phyloP scores from a whole-genome alignment of 2,113 vertebrate species.

The Monopterus albus region DNA sequence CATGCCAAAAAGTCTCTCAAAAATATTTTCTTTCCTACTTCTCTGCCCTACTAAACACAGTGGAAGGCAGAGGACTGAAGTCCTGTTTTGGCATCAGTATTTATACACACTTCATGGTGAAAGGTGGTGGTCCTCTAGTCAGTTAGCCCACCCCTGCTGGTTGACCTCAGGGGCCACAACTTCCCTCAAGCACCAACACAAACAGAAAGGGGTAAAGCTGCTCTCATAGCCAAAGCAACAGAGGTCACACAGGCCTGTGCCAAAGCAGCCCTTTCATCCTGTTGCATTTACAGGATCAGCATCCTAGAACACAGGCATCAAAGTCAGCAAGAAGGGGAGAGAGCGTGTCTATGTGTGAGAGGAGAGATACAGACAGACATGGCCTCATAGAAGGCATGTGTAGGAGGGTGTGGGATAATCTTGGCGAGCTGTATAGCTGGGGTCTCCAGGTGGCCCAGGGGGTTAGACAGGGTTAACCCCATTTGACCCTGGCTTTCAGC shows the following conservation, averaged over 20 bases:
- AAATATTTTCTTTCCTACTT: slow-evolving; percentile 53
- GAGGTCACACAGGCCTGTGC: slow-evolving; percentile 49
- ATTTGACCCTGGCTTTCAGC: slow-evolving; percentile 63
- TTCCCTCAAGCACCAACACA: slow-evolving; percentile 62
- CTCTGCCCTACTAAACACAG: slow-evolving; percentile 25
- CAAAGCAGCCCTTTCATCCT: slow-evolving; percentile 59
- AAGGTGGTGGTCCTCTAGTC: slow-evolving; percentile 71
- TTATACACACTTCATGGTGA: slow-evolving; percentile 64
- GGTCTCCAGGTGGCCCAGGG: slow-evolving; percentile 71
- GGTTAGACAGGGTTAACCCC: slow-evolving; percentile 75
- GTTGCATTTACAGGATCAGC: slow-evolving; percentile 57
- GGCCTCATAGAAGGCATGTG: slow-evolving; percentile 50
- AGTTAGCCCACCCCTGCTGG: slow-evolving; percentile 51
- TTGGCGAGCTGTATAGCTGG: slow-evolving; percentile 33
- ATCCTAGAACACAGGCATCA: slow-evolving; percentile 43
- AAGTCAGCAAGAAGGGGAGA: slow-evolving; percentile 21
- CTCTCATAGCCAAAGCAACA: slow-evolving; percentile 46
- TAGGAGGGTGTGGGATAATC: slow-evolving; percentile 67
- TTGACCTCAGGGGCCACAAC: slow-evolving; percentile 64
- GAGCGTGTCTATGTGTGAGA: background rate
- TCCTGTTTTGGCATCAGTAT: slow-evolving; percentile 41
- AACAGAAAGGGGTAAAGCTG: slow-evolving; percentile 64
- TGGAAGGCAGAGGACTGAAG: slow-evolving; percentile 12
- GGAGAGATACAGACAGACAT: slow-evolving; percentile 20
- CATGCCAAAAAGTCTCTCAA: slow-evolving; percentile 36